Conservation (phyloP, 2,888 invertebrate genomes). For the Nesidiocoris tenuis region DNA sequence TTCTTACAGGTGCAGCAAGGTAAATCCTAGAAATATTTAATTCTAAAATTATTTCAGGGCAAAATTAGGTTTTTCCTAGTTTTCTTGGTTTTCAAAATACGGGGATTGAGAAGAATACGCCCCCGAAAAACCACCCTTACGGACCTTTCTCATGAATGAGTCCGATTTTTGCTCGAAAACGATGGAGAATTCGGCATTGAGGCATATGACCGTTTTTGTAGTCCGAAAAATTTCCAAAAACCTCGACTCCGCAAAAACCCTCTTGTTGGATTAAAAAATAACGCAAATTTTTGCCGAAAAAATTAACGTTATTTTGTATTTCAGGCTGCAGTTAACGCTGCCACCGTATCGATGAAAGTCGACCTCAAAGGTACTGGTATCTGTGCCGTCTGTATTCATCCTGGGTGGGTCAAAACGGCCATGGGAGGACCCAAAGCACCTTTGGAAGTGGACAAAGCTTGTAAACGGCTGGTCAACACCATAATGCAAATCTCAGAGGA, state of each 20-base stretch:
- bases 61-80: neutral
- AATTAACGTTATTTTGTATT: constrained; percentile 49
- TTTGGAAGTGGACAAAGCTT: constrained; percentile 68
- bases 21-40: constrained; percentile 53
- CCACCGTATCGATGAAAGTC: constrained; percentile 78
- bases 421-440: constrained; percentile 84
- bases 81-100: neutral
- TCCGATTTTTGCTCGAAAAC: too few species aligned
- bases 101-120: neutral
- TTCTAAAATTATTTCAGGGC: neutral
- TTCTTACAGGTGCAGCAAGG: constrained; percentile 85
- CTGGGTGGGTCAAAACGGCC: constrained; percentile 89
- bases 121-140: neutral
- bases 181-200: too few species aligned
- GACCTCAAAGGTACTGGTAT: constrained; percentile 76
- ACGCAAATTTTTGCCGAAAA: too few species aligned
- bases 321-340: constrained; percentile 81
- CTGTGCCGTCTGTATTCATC: constrained; percentile 68
- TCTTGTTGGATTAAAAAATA: too few species aligned
- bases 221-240: too few species aligned
- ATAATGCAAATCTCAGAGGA: constrained; percentile 63
- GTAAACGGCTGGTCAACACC: constrained; percentile 65
- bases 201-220: too few species aligned
- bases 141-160: too few species aligned
- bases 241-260: too few species aligned